Conservation (phyloP, 1,140 invertebrate species). For the Papilio aristodemus region DNA sequence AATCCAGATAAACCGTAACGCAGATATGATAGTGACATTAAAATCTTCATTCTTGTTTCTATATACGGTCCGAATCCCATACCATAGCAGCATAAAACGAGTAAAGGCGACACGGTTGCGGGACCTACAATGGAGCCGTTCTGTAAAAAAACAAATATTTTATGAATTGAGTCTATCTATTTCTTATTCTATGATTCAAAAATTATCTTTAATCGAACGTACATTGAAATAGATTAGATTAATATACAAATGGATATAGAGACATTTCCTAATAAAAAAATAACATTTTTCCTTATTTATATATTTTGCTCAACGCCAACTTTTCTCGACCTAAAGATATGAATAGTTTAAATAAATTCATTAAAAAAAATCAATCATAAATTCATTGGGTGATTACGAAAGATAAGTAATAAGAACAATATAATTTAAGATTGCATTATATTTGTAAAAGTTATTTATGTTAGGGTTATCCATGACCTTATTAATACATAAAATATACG, state of each 20-base stretch:
- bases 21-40: conserved; percentile 83
- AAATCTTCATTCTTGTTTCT: conserved; percentile 76
- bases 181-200: not conserved
- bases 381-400: too few relatives aligned
- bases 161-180: not conserved
- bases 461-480: too few relatives aligned
- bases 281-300: too few relatives aligned
- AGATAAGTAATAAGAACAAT: too few relatives aligned
- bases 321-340: too few relatives aligned
- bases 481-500: too few relatives aligned
- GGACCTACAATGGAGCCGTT: conserved; percentile 84
- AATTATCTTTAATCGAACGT: not conserved
- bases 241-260: not conserved
- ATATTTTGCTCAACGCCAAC: too few relatives aligned
- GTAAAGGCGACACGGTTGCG: conserved; percentile 80
- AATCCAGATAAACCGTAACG: conserved; percentile 81
- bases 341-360: too few relatives aligned
- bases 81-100: conserved; percentile 83
- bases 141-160: conserved; percentile 64
- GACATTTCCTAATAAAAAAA: too few relatives aligned
- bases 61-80: conserved; percentile 83
- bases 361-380: too few relatives aligned
- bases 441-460: too few relatives aligned
- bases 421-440: too few relatives aligned
- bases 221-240: not conserved